These are phyloP conservation scores for Drosophila yooni DNA, from an alignment of 2,888 invertebrate species.

Conservation along the genomic window DNA sequence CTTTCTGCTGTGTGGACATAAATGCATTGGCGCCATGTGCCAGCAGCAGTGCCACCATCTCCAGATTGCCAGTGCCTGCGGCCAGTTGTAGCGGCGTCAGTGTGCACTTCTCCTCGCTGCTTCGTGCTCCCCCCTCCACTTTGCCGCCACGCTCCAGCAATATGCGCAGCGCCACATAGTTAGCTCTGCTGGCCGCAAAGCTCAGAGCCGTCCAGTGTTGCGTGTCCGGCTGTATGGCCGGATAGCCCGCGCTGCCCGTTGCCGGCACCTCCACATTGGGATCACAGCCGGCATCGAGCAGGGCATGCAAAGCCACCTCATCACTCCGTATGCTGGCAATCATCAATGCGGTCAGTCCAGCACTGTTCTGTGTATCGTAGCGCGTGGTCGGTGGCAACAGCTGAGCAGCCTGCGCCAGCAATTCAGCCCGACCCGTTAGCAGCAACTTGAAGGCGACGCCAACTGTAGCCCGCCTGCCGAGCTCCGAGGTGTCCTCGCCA, in stretches of 20 bases:
- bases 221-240: constrained; percentile 88
- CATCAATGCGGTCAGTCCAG: constrained; percentile 93
- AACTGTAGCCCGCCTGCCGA: constrained; percentile 88
- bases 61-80: constrained; percentile 92
- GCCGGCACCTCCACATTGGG: constrained; percentile 92
- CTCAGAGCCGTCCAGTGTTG: constrained; percentile 95
- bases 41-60: constrained; percentile 91
- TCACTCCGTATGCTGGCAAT: constrained; percentile 92
- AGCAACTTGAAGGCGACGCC: constrained; percentile 93
- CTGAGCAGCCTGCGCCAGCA: constrained; percentile 91
- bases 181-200: constrained; percentile 89
- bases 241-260: constrained; percentile 84
- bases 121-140: constrained; percentile 93
- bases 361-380: constrained; percentile 91
- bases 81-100: constrained; percentile 95
- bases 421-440: constrained; percentile 91
- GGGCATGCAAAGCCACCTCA: constrained; percentile 90
- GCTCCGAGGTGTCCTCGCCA: constrained; percentile 85
- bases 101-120: constrained; percentile 93
- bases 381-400: constrained; percentile 89
- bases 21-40: constrained; percentile 95
- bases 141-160: constrained; percentile 92
- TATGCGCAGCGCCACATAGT: constrained; percentile 88
- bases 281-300: constrained; percentile 93
- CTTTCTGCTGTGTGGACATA: constrained; percentile 92